Evolutionary conservation across 1,140 invertebrate genomes (phyloP), one percentile per base, ranked within the genome.

Genomic region (Hylaeus volcanicus): DNA sequence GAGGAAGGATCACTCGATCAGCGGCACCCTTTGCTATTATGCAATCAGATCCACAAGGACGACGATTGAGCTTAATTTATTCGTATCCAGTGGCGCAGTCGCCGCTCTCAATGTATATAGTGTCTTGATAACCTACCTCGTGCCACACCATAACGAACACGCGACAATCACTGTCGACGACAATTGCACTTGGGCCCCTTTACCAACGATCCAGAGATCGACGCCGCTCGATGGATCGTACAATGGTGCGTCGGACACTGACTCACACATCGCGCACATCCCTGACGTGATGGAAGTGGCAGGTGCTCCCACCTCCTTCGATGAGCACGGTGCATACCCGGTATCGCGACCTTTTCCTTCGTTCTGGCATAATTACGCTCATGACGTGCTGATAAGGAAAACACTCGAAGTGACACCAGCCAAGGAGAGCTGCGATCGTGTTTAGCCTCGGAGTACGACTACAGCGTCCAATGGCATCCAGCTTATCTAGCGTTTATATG

Each of bases 211-310:
- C 56, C 65, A 84, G 61, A 72, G 60, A 51, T 73, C 68, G 65
- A 48, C 60, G 77, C 43, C 61, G 12, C 45, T 43, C 75, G 75
- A 56, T 71, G 56, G 68, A 83, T 86, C 71, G 60, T 80, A 82
- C 79, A 74, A 26, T 26, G 60, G 74, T 79, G 37, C 78, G 79
- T 45, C 60, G 63, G 60, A 75, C 75, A 56, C 56, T 73, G 81
- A 86, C 85, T 86, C 82, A 83, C 83, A 81, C 70, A 83, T 83
- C 81, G 64, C 68, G 72, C 61, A 78, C 58, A 80, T 85, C 80
- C 61, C 78, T 58, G 60, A 58, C 58, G 56, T 75, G 71, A 41
- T 75, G 60, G 51, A 61, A 58, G 61, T 74, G 61, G 15, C 74
- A 68, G 76, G 60, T 79, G 63, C 85, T 86, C 84, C 85, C 85